Base-by-base conservation (phyloP, 2,113 vertebrate genomes). In the Phylloscopus trochilus region DNA sequence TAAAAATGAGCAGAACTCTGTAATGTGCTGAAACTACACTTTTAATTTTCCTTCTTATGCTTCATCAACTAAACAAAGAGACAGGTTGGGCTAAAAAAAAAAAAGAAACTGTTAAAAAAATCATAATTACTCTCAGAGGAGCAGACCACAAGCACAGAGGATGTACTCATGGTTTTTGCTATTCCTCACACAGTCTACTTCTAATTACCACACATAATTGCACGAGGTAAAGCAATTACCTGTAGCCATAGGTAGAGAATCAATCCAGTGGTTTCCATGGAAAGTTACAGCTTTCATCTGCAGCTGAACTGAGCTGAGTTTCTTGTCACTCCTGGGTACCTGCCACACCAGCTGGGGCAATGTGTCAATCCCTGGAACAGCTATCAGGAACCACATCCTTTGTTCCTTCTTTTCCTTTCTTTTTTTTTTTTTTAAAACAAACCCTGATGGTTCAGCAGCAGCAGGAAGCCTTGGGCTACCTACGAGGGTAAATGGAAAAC, bases 401-500 rank as follows among this genome's bases (percentile, higher is more conserved):
- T 60, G 27, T 47, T 93, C 44, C n/a, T 70, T 70, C 74, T 85
- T 51, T 78, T 52, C 47, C 55, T 18, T 39, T 39, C 37, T 55
- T n/a, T n/a, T n/a, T n/a, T n/a, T n/a, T n/a, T n/a, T n/a, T n/a
- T n/a, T n/a, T n/a, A n/a, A n/a, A n/a, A 52, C 9, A 52, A 55
- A 22, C 26, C 39, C 35, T 28, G 27, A 60, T 75, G 35, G 30
- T 56, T 60, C 56, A 28, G 56, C 35, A 93, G 75, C 91, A 86
- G 69, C 68, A 83, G 73, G 89, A 89, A 69, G 64, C 35, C 37
- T 51, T 81, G 52, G 69, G 47, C 76, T 76, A 59, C 81, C 89
- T 70, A 68, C 30, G 41, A 85, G 18, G 58, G 53, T 53, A 86
- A 87, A 74, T 56, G 52, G 64, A 87, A 94, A 93, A 84, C 51